Evolutionary conservation across 1,140 invertebrate species (phyloP).

Genomic region (Trinorchestia longiramus): DNA sequence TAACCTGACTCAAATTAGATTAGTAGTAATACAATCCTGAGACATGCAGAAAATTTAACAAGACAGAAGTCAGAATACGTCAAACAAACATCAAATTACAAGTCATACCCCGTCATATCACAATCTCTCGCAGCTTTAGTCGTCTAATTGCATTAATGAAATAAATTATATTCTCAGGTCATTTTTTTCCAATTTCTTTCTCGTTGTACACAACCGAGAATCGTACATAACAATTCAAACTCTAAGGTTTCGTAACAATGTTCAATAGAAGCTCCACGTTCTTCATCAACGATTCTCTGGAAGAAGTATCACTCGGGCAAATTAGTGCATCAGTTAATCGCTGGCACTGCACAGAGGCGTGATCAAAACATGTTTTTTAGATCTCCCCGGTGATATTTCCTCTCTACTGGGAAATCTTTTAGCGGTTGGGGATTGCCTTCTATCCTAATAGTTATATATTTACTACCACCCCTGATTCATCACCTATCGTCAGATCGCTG

Average conservation of each 20-base stretch:
- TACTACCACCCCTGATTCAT: too few species aligned
- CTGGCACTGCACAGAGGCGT: not conserved
- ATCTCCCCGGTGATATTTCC: not conserved
- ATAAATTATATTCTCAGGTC: not conserved
- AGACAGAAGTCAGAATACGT: not conserved
- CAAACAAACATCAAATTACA: not conserved
- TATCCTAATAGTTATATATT: too few species aligned
- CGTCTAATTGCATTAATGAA: not conserved
- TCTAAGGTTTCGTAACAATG: not conserved
- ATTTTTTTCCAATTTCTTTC: not conserved
- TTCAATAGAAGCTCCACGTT: not conserved
- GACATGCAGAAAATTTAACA: not conserved
- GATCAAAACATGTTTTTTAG: not conserved
- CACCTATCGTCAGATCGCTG: too few species aligned
- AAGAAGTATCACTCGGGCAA: not conserved
- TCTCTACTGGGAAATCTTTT: not conserved
- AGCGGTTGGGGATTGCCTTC: too few species aligned
- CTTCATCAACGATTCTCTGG: not conserved
- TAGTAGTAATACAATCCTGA: not conserved
- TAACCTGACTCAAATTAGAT: not conserved
- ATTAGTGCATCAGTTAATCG: not conserved
- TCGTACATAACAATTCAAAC: not conserved
- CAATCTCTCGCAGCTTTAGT: not conserved
- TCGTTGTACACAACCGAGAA: not conserved
- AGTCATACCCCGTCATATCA: not conserved